Conservation (phyloP, 2,888 invertebrate genomes). For the Morpho achilles region DNA sequence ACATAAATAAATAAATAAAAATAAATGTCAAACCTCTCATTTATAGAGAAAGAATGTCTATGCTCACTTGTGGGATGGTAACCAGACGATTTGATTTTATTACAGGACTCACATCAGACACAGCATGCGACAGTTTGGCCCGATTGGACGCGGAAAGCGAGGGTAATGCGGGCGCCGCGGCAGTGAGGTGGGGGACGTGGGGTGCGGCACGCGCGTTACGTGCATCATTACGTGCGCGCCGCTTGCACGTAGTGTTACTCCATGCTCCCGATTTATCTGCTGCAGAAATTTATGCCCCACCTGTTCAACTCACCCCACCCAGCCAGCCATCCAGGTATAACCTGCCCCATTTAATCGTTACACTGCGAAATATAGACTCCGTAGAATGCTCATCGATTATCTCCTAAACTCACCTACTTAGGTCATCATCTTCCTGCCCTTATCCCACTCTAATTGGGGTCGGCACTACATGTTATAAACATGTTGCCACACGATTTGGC, state of each 20-base stretch:
- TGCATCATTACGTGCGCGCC: constrained; percentile 83
- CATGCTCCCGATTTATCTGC: constrained; percentile 85
- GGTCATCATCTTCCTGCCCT: too few species aligned
- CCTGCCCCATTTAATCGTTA: background rate
- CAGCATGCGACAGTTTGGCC: constrained; percentile 61
- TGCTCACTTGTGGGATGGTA: too few species aligned
- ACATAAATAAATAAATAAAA: too few species aligned
- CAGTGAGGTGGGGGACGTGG: constrained; percentile 87
- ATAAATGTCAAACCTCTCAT: too few species aligned
- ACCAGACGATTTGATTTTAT: background rate
- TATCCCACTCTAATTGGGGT: too few species aligned
- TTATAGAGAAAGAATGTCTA: too few species aligned
- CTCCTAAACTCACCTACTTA: too few species aligned
- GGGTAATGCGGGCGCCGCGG: constrained; percentile 64
- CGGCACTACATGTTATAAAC: too few species aligned
- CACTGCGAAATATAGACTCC: too few species aligned
- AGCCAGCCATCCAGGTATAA: constrained; percentile 65
- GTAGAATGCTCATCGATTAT: too few species aligned
- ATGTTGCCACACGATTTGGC: too few species aligned
- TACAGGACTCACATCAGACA: constrained; percentile 68
- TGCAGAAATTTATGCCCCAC: constrained; percentile 82
- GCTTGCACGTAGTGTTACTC: constrained; percentile 86
- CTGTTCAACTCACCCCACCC: constrained; percentile 62
- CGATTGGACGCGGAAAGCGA: constrained; percentile 53
- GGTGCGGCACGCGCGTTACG: constrained; percentile 87